phyloP scores from a whole-genome alignment of 2,888 invertebrate species.

The Machimus rusticus region DNA sequence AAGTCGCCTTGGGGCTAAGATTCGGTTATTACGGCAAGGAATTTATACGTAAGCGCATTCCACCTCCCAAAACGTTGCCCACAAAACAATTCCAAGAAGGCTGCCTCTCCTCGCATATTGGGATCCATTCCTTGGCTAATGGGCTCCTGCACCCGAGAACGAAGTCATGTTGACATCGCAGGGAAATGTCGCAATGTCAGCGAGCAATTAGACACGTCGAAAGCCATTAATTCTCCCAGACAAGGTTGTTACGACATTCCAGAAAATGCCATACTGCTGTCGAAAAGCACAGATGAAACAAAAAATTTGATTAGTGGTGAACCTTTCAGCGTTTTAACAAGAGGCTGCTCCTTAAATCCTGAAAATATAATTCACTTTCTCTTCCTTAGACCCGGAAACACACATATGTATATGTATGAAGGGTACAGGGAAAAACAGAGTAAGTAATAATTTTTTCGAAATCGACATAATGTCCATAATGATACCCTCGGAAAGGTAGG shows the following conservation, averaged over 20 bases:
- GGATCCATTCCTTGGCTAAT: not conserved
- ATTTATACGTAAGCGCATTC: constrained; percentile 26
- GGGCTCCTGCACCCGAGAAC: not conserved
- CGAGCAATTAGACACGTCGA: not conserved
- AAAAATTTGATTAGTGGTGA: not conserved
- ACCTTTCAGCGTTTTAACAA: not conserved
- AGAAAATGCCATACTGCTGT: not conserved
- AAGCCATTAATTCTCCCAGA: not conserved
- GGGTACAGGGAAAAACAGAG: too few species aligned
- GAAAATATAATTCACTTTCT: not conserved
- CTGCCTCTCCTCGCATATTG: not conserved
- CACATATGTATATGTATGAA: too few species aligned
- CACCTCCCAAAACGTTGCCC: not conserved
- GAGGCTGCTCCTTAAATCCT: not conserved
- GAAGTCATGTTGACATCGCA: not conserved
- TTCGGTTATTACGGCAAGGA: constrained; percentile 25
- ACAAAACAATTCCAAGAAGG: not conserved
- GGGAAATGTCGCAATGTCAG: not conserved
- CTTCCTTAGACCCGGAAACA: not conserved
- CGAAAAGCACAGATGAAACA: not conserved
- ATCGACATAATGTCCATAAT: too few species aligned
- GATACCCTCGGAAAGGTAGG: too few species aligned
- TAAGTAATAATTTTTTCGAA: too few species aligned
- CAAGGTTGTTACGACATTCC: not conserved
- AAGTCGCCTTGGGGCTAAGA: constrained; percentile 9